phyloP scores from a whole-genome alignment of 2,797 vertebrate genomes.

The Erethizon dorsatum region DNA sequence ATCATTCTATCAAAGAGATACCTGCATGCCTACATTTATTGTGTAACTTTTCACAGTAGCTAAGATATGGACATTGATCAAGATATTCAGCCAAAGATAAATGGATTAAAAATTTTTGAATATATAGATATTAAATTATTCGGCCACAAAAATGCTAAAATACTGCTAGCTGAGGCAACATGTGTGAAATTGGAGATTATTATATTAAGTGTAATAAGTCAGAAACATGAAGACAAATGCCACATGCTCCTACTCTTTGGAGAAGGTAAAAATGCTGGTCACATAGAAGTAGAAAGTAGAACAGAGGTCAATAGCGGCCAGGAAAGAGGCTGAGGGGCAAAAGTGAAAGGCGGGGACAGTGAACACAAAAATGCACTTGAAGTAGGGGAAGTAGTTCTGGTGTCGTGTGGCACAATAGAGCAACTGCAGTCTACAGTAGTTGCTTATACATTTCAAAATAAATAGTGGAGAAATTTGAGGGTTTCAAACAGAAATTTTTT shows the following conservation, averaged over 20 bases:
- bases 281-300: background rate
- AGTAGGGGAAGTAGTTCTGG: background rate
- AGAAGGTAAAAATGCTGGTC: background rate
- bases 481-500: background rate
- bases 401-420: background rate
- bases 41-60: background rate
- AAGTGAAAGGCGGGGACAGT: background rate
- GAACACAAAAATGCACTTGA: background rate
- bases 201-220: background rate
- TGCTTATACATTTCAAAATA: background rate
- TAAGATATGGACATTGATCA: background rate
- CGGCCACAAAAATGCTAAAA: background rate
- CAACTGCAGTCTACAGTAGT: background rate
- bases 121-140: background rate
- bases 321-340: background rate
- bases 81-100: background rate
- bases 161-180: background rate
- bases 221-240: background rate
- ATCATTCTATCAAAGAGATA: background rate
- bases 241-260: background rate
- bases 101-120: background rate
- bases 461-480: background rate
- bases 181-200: background rate
- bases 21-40: no score
- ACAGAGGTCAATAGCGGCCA: background rate